Conservation (phyloP, 2,113 vertebrate species). For the Gavia stellata region DNA sequence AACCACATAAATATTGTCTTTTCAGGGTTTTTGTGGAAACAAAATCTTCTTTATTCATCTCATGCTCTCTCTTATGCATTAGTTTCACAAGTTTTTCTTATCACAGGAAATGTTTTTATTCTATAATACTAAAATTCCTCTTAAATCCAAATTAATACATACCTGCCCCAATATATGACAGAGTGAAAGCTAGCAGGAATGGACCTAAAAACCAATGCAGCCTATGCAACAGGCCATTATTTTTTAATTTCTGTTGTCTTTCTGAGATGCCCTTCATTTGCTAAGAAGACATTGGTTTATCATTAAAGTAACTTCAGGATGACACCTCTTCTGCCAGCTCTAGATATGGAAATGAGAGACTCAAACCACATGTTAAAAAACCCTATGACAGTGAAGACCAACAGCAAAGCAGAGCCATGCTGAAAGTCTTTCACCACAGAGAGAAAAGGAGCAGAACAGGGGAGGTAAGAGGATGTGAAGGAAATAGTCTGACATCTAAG, state of each 20-base stretch:
- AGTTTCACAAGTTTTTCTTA: background rate
- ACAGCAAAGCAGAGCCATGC: background rate
- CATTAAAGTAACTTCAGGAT: background rate
- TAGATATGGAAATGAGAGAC: background rate
- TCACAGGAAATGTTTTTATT: background rate
- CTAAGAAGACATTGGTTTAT: background rate
- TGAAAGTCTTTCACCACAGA: background rate
- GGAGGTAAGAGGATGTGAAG: background rate
- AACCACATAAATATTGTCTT: background rate
- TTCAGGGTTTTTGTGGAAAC: background rate
- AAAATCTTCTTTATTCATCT: background rate
- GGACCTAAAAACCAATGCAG: background rate
- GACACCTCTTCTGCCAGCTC: background rate
- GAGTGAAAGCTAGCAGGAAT: background rate
- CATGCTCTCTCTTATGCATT: background rate
- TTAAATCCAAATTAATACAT: background rate
- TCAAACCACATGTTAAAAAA: background rate
- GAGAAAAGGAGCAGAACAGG: background rate
- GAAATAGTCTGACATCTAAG: background rate
- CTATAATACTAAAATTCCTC: background rate
- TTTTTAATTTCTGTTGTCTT: background rate
- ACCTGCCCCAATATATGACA: background rate
- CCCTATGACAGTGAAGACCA: background rate
- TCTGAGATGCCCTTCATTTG: background rate
- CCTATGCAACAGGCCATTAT: background rate